Base-by-base conservation (phyloP, 2,113 vertebrate genomes). In the Crocuta crocuta region DNA sequence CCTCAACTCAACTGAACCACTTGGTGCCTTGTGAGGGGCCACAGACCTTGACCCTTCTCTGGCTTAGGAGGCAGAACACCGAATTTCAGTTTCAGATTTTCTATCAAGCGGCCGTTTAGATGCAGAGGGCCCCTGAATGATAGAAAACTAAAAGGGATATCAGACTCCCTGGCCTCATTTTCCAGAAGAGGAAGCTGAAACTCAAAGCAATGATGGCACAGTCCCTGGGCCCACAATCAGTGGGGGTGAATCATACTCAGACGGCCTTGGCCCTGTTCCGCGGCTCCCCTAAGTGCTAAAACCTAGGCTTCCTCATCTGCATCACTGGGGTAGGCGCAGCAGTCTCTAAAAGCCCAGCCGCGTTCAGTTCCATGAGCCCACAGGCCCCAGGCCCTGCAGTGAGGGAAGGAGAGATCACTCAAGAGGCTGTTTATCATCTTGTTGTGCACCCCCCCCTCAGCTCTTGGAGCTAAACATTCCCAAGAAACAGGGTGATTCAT, bases 401-500 rank as follows among this genome's bases (percentile, higher is more conserved):
- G 63, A 10, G 9, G 63, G 65, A 50, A 26, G 50, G 88, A 63
- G 74, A 68, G 63, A 71, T 87, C 82, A 43, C 76, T 93, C 39
- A 31, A 86, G 70, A 83, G 71, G 68, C 65, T 74, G 23, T 71
- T 96, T 93, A 85, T 96, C 94, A 91, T 89, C 50, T 15, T 48
- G 28, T 21, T 92, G 28, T 89, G 53, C 96, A 23, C 28, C 43
- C 91, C 95, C 94, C 17, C 0, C 45, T 74, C 35, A 96, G 94
- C 79, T 98, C 97, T 93, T 2, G 0, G 31, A 97, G 91, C 61
- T 91, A 94, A 98, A 94, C 87, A 39, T 95, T 93, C 97, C 96
- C 78, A 33, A 95, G 91, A 96, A 93, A 70, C 66, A 94, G 91
- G 81, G 35, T 96, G 96, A 97, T 98, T 97, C 78, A 97, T 87